Base-by-base conservation (phyloP, 2,113 vertebrate species). In the Garra rufa region DNA sequence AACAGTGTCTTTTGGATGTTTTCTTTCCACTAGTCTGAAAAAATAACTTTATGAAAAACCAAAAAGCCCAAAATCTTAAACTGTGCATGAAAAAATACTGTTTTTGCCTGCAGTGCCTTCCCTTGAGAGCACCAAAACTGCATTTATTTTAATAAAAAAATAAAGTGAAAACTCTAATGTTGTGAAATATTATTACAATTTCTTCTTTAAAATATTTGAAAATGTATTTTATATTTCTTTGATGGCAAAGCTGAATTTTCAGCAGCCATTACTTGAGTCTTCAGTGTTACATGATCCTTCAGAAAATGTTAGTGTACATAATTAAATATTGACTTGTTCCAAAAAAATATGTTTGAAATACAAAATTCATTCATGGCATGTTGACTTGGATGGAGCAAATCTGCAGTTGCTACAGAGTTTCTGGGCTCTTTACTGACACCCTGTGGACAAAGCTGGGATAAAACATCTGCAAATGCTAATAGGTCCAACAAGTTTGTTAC, bases 401-500 rank as follows among this genome's bases (percentile, higher is more conserved):
- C 21, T n/a, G 21, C 8, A 21, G 52, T 55, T 57, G 9, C 41
- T 63, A 44, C 11, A 48, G 41, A n/a, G 8, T 63, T 71, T 43
- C 41, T 14, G 15, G 24, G 21, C 81, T 65, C 73, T 46, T 82
- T 41, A 85, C 83, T 87, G 87, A 84, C 80, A 63, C 77, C 19
- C 9, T 78, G 83, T 87, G 89, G 83, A 61, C 28, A 44, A 59
- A 76, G 73, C 14, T 11, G 26, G 44, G 17, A 74, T 15, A 57
- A 59, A 41, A 44, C 3, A 15, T 78, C 11, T 9, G 14, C 74
- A n/a, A 30, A 55, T 14, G 3, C 50, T 38, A 24, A 38, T 21
- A 76, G 52, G 10, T 55, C 3, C 14, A 38, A 6, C 2, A 43
- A 55, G 43, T 24, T 44, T 10, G 90, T 95, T 93, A 99, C 98